Percentiles rank a stretch among this genome's conserved stretches.
Conservation (phyloP, 2,113 vertebrate genomes). For the Caloenas nicobarica region DNA sequence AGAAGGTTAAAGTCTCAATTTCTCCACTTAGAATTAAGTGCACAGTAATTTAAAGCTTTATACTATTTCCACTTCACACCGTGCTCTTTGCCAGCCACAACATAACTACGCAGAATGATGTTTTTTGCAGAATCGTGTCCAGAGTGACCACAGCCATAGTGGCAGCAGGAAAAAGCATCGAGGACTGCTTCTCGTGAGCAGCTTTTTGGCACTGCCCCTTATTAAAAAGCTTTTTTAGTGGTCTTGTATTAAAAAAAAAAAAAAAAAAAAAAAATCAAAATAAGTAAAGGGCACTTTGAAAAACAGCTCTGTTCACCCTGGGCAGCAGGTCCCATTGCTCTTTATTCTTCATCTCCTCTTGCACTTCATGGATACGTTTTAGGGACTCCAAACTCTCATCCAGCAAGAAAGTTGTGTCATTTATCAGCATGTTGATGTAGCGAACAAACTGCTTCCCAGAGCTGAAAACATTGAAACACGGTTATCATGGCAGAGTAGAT, state of each 20-base stretch:
- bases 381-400: slow-evolving; percentile 97
- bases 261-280: slow-evolving; percentile 30
- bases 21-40: background rate
- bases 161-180: background rate
- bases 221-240: background rate
- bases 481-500: background rate
- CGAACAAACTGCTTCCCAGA: slow-evolving; percentile 99
- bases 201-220: background rate
- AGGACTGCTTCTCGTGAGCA: background rate
- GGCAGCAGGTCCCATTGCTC: slow-evolving; percentile 96
- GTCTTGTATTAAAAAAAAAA: slow-evolving; percentile 10
- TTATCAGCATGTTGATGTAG: slow-evolving; percentile 99
- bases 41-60: background rate
- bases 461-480: slow-evolving; percentile 71
- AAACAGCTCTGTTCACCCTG: slow-evolving; percentile 81
- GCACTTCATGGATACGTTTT: slow-evolving; percentile 97
- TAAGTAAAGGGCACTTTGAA: background rate
- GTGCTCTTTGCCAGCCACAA: background rate
- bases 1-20: slow-evolving; percentile 5
- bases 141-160: background rate
- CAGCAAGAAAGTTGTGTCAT: slow-evolving; percentile 97
- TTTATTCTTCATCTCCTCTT: slow-evolving; percentile 99
- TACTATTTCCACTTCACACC: background rate
- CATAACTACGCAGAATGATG: background rate
- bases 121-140: background rate